Conservation (phyloP, 2,888 invertebrate genomes). For the Drosophila yooni region DNA sequence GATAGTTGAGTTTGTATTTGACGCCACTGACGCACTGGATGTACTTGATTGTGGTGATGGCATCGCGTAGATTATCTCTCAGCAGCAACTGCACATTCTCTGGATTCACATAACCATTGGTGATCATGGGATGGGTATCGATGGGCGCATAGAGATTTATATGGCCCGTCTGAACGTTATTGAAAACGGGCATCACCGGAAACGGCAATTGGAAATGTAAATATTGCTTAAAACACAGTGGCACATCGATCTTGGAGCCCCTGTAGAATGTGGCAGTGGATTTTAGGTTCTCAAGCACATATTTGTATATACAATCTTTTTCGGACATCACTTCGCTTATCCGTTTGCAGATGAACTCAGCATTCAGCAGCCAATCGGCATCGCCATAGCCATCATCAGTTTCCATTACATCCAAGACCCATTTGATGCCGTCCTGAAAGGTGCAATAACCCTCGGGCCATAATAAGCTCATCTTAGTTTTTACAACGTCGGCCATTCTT, state of each 20-base stretch:
- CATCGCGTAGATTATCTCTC: slow-evolving; percentile 55
- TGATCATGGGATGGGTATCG: slow-evolving; percentile 52
- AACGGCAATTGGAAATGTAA: slow-evolving; percentile 60
- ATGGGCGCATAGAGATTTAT: slow-evolving; percentile 46
- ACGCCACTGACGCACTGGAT: slow-evolving; percentile 49
- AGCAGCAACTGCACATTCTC: slow-evolving; percentile 57
- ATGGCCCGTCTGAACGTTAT: slow-evolving; percentile 55
- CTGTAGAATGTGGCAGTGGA: slow-evolving; percentile 62
- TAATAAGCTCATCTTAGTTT: slow-evolving; percentile 8
- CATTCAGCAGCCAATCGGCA: slow-evolving; percentile 53
- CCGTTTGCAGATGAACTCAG: slow-evolving; percentile 42
- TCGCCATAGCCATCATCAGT: slow-evolving; percentile 52
- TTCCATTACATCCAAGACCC: slow-evolving; percentile 54
- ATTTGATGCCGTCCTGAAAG: slow-evolving; percentile 64
- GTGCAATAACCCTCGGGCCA: slow-evolving; percentile 38
- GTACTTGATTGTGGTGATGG: slow-evolving; percentile 38
- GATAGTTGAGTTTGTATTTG: slow-evolving; percentile 49
- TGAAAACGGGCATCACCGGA: slow-evolving; percentile 60
- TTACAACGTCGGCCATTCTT: slow-evolving; percentile 36
- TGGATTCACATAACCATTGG: slow-evolving; percentile 55
- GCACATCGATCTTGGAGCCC: slow-evolving; percentile 63
- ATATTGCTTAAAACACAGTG: slow-evolving; percentile 58
- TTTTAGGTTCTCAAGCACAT: slow-evolving; percentile 43
- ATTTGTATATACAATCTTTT: slow-evolving; percentile 56
- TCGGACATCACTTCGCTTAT: slow-evolving; percentile 54